phyloP scores from a whole-genome alignment of 92 coral and sea anemone species.

The Blastomussa wellsi region DNA sequence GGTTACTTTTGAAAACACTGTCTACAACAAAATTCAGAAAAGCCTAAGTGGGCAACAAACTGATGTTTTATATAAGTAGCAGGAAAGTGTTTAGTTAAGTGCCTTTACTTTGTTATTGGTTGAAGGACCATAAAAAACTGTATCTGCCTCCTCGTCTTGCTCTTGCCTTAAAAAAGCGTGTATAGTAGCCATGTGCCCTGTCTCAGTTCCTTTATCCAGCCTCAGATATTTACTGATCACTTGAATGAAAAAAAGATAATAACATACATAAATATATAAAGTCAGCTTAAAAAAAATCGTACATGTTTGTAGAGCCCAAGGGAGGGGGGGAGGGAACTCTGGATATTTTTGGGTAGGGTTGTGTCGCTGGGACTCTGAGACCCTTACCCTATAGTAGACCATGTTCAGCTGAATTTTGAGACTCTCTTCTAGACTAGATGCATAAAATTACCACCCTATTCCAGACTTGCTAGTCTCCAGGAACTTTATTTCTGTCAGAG shows the following conservation, averaged over 20 bases:
- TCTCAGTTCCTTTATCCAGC: conserved; percentile 77
- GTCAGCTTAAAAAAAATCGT: too few species aligned
- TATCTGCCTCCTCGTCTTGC: conserved; percentile 52
- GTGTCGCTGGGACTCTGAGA: not conserved
- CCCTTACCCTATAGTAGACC: not conserved
- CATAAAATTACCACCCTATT: not conserved
- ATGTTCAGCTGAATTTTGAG: too few species aligned
- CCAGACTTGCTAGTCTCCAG: not conserved
- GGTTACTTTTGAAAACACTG: too few species aligned
- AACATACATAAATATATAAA: not conserved
- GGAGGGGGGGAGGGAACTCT: not conserved
- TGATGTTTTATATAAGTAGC: not conserved
- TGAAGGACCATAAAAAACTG: conserved; percentile 76
- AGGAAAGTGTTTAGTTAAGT: not conserved
- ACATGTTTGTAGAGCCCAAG: conserved; percentile 6
- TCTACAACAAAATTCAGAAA: conserved; percentile 7
- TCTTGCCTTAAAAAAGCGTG: conserved; percentile 63
- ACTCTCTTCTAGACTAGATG: not conserved
- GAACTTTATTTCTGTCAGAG: not conserved
- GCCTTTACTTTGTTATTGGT: too few species aligned
- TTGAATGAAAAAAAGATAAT: conserved; percentile 10
- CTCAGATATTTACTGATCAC: conserved; percentile 67
- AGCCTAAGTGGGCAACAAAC: conserved; percentile 12
- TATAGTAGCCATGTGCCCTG: conserved; percentile 74
- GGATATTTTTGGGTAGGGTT: not conserved